Base-by-base conservation (phyloP, 1,140 invertebrate genomes). In the Mamestra configurata region DNA sequence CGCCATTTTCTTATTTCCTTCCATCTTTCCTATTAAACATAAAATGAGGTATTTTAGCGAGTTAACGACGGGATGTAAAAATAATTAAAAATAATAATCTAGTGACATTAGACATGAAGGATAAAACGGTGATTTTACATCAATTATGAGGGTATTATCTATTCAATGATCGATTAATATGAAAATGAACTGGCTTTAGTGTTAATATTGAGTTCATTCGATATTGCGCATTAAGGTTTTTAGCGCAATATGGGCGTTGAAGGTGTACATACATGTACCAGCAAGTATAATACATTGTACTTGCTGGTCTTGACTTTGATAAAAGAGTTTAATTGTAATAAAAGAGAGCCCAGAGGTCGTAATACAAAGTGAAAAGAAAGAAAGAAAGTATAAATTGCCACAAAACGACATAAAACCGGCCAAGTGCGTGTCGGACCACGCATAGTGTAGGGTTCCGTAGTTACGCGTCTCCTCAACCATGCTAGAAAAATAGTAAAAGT, bases 101-200 rank as follows among this genome's bases (percentile, higher is more conserved):
- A 20, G 7, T 64, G 59, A 64, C 35, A 37, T 61, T 61, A 61
- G 15, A 35, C 15, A n/a, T 37, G 59, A 64, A 37, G 59, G 59
- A 64, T 64, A 64, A 64, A 18, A 31, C 18, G 35, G 31, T 37
- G 59, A 64, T 64, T 64, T 37, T 20, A 64, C 59, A 64, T 64
- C 31, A 11, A 37, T 40, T 37, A 37, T 10, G 59, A 40, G 18
- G 15, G 5, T 37, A 64, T 64, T 40, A 40, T 64, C 59, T 64
- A 64, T 64, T 64, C 35, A 64, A 37, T 64, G n/a, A 37, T 37
- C 59, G 15, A 64, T 64, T 20, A 40, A 40, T 64, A 64, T 37
- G 35, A 11, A 37, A 37, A 64, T 64, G 15, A 61, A 35, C 27
- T 31, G 11, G 57, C 18, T 15, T 61, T 31, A 61, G 24, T 20